A percentile compares a stretch with the other conserved stretches of the same genome.
phyloP scores from a whole-genome alignment of 2,113 vertebrate species.

The Nyctibius bracteatus region DNA sequence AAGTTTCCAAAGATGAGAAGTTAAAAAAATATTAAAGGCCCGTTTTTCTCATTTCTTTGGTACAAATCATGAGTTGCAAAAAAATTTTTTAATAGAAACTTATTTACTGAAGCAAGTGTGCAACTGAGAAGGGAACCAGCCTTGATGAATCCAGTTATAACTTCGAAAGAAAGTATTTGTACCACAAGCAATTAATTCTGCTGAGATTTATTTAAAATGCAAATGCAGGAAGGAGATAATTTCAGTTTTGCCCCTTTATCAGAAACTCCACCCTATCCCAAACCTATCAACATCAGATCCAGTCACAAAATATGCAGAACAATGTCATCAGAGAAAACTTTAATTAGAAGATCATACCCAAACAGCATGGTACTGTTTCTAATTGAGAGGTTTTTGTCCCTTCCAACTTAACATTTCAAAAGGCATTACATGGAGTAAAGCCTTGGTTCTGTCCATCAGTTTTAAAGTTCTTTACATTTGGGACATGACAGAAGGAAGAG shows the following conservation, averaged over 20 bases:
- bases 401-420: constrained; percentile 27
- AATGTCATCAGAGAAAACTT: constrained; percentile 16
- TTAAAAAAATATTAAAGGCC: background rate
- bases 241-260: constrained; percentile 15
- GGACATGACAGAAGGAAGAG: background rate
- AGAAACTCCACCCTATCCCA: background rate
- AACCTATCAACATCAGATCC: background rate
- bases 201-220: constrained; percentile 26
- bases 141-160: background rate
- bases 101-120: background rate
- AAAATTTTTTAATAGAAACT: background rate
- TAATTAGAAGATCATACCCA: constrained; percentile 19
- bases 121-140: background rate
- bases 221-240: constrained; percentile 9
- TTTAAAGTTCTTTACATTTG: background rate
- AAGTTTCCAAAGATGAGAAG: background rate
- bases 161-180: background rate
- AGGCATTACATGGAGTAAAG: background rate
- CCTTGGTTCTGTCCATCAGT: background rate
- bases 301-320: background rate
- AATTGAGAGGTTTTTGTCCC: background rate
- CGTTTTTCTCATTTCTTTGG: background rate
- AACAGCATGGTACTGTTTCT: background rate
- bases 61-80: background rate
- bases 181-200: constrained; percentile 12